Conservation (phyloP, 2,888 invertebrate genomes). For the Petrolisthes cinctipes region DNA sequence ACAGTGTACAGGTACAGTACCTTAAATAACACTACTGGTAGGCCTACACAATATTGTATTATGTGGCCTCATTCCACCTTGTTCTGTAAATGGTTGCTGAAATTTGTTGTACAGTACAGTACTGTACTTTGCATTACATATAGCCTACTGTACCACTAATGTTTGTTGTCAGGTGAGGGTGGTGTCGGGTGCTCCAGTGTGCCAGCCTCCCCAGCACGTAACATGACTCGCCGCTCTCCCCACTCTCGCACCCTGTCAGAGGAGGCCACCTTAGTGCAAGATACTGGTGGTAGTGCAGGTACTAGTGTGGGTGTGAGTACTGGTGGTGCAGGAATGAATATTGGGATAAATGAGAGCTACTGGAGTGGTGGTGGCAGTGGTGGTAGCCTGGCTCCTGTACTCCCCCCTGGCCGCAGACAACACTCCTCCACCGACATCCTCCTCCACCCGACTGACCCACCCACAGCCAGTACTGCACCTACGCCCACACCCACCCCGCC, state of each 20-base stretch:
- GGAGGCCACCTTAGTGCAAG: conserved; percentile 43
- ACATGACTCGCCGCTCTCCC: conserved; percentile 37
- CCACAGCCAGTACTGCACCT: conserved; percentile 22
- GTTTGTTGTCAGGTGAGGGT: conserved; percentile 33
- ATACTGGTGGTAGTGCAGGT: conserved; percentile 25
- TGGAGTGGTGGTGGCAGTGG: neutral
- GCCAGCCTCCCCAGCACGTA: conserved; percentile 60
- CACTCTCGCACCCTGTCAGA: conserved; percentile 49
- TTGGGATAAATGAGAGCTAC: neutral
- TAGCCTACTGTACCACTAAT: neutral
- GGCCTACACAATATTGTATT: no score
- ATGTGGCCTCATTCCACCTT: no score
- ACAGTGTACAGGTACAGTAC: no score
- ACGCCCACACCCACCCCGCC: conserved; percentile 42
- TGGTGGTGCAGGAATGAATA: neutral
- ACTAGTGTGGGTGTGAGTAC: neutral
- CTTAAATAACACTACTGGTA: no score
- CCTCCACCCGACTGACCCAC: conserved; percentile 39
- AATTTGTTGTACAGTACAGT: no score
- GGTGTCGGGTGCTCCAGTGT: conserved; percentile 49
- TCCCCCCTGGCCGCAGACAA: conserved; percentile 58
- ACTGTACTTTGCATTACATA: no score
- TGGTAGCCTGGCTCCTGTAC: conserved; percentile 48
- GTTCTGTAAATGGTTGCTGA: no score
- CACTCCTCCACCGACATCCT: conserved; percentile 45